Evolutionary conservation across 2,113 vertebrate species (phyloP).

Genomic region (Psilopsiagon aymara): DNA sequence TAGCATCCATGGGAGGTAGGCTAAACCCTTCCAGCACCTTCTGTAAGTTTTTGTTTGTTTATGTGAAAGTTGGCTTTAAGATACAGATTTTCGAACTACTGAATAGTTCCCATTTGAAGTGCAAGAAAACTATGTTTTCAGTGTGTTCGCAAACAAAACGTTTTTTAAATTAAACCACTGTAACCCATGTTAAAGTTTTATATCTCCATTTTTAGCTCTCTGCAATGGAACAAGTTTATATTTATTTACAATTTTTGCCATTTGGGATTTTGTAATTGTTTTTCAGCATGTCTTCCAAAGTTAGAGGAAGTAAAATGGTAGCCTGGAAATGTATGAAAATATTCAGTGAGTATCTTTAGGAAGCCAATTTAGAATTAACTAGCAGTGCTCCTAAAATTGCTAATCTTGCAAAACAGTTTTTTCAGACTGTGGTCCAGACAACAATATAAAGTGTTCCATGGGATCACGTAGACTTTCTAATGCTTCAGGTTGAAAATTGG

Average conservation of each 20-base stretch:
- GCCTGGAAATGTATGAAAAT: background rate
- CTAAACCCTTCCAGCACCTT: background rate
- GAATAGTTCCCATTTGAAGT: background rate
- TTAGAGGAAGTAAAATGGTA: background rate
- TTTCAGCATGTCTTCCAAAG: background rate
- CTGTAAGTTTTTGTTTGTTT: background rate
- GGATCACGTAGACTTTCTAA: accelerated
- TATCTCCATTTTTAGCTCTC: background rate
- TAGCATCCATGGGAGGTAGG: background rate
- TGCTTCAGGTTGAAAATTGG: background rate
- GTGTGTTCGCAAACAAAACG: background rate
- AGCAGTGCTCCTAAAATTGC: background rate
- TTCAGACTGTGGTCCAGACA: background rate
- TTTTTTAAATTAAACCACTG: background rate
- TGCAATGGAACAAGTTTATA: background rate
- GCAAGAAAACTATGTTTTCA: background rate
- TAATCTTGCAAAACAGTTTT: background rate
- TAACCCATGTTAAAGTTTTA: background rate
- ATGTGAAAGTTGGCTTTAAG: background rate
- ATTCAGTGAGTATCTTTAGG: background rate
- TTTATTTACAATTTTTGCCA: background rate
- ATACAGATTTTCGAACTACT: background rate
- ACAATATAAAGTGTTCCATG: background rate
- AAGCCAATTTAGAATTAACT: background rate
- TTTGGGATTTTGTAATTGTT: background rate